Evolutionary conservation across 2,888 invertebrate species (phyloP).

Genomic region (Selenia dentaria): DNA sequence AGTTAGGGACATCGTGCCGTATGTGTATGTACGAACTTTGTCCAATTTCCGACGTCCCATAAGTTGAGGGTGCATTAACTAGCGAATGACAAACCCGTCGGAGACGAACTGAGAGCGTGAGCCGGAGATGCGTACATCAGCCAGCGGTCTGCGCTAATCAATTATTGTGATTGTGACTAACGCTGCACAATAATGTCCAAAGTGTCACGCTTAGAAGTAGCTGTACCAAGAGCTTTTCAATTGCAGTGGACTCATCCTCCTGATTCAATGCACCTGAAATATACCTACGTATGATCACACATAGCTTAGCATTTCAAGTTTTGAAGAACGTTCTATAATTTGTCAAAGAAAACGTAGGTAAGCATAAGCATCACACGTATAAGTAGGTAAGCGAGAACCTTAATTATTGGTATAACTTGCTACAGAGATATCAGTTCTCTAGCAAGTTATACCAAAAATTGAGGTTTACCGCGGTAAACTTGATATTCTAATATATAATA

Average conservation of each 20-base stretch:
- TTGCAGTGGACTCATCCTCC: conserved; percentile 2
- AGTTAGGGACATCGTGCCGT: conserved; percentile 1
- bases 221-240: conserved; percentile 40
- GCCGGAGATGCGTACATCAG: conserved; percentile 47
- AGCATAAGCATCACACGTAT: too few relatives aligned
- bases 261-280: background rate
- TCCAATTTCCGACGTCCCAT: conserved; percentile 3
- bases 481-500: too few relatives aligned
- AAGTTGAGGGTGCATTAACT: conserved; percentile 22
- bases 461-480: too few relatives aligned
- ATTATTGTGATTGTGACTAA: conserved; percentile 38
- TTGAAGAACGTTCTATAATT: too few relatives aligned
- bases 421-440: too few relatives aligned
- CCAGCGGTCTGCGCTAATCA: conserved; percentile 38
- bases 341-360: too few relatives aligned
- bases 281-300: too few relatives aligned
- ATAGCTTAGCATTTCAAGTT: too few relatives aligned
- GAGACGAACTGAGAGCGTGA: conserved; percentile 48
- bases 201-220: conserved; percentile 30
- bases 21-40: background rate
- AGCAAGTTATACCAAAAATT: too few relatives aligned
- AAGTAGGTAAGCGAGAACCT: too few relatives aligned
- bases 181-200: conserved; percentile 37
- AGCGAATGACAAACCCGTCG: conserved; percentile 41
- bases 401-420: too few relatives aligned